Evolutionary conservation across 2,113 vertebrate genomes (phyloP).

Genomic region (Chionomys nivalis): DNA sequence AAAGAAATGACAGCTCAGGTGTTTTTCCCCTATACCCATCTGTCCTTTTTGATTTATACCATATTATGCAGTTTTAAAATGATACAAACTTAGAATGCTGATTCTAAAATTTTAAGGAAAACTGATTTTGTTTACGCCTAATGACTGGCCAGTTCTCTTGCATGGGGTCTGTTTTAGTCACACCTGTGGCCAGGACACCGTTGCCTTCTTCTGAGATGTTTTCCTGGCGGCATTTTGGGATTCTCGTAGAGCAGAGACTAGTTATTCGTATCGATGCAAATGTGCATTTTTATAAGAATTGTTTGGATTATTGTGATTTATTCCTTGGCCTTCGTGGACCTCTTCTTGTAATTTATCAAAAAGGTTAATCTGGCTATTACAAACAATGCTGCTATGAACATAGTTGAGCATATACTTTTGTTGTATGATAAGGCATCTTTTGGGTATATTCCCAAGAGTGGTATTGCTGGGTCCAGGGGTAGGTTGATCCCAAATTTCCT

Average conservation of each 20-base stretch:
- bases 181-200: not conserved
- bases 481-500: no score
- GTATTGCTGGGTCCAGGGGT: no score
- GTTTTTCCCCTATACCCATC: slow-evolving; percentile 54
- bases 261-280: not conserved
- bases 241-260: not conserved
- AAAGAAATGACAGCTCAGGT: slow-evolving; percentile 85
- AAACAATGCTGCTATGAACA: no score
- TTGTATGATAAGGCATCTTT: no score
- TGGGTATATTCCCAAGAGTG: no score
- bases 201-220: not conserved
- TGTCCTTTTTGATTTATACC: slow-evolving; percentile 21
- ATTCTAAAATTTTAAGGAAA: slow-evolving; percentile 44
- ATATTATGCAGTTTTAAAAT: not conserved
- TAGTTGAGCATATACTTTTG: no score
- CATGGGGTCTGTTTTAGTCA: not conserved
- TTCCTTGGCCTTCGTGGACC: not conserved
- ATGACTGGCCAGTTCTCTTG: not conserved
- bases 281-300: not conserved
- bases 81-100: not conserved
- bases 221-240: not conserved
- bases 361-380: not conserved
- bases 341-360: not conserved
- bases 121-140: not conserved
- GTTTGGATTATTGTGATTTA: slow-evolving; percentile 26